Base-by-base conservation (phyloP, 2,797 vertebrate species). In the Oryzias dopingdopingensis region DNA sequence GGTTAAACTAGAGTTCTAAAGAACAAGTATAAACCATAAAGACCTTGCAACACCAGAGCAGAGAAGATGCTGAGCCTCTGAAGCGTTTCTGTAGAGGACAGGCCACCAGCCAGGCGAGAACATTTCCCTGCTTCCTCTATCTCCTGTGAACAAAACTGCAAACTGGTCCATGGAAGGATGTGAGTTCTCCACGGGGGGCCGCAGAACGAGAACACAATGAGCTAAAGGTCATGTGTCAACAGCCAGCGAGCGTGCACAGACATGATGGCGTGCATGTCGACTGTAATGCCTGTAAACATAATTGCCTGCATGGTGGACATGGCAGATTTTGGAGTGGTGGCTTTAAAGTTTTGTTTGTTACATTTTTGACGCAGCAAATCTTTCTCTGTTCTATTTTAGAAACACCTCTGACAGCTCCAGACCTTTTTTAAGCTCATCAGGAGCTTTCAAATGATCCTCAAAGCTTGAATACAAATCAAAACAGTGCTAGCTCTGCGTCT, bases 151-250 rank as follows among this genome's bases (percentile, higher is more conserved):
- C 46, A 67, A 42, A 73, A 67, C 52, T 58, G 66, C 70, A 75
- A 65, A 60, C 76, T 70, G 65, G 52, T 65, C 61, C 16, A 10
- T 3, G 14, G 26, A 32, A 41, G 62, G 60, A 20, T 44, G 54
- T 5, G 16, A 70, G 37, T 10, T 4, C 58, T 70, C 72, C 42
- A 2, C 22, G 0, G 66, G 69, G 71, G 50, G 50, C 56, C 29
- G 41, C 55, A 59, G 45, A 71, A 72, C 70, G 69, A 84, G 74
- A 68, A 64, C 70, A 44, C 12, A 12, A 74, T 53, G 68, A 86
- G 73, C 63, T 78, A 76, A 81, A 80, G 76, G 83, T 81, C 69
- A 65, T 18, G 50, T 64, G 61, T 76, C 5, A 40, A 77, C 52
- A 44, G 70, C 72, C 64, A 70, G 56, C 70, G 55, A 53, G 57